A percentile compares a stretch with the other conserved stretches of the same genome.
Evolutionary conservation across 2,888 invertebrate species (phyloP).

Genomic region (Horisme vitalbata): DNA sequence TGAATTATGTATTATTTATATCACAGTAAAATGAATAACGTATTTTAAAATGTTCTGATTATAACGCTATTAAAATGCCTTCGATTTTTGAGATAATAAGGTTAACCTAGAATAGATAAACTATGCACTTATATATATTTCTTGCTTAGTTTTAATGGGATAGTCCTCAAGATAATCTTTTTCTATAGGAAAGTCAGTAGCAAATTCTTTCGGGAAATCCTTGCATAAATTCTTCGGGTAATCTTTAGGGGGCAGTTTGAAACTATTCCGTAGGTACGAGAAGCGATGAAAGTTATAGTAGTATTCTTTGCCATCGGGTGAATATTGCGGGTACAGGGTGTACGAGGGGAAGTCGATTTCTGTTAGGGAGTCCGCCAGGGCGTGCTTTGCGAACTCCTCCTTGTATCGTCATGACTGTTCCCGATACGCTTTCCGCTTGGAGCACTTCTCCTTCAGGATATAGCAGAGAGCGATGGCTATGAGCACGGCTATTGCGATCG

Average conservation of each 20-base stretch:
- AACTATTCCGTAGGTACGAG: conserved; percentile 68
- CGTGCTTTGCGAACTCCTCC: conserved; percentile 76
- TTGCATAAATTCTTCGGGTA: conserved; percentile 43
- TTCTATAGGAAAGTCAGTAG: conserved; percentile 20
- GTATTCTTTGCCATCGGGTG: conserved; percentile 75
- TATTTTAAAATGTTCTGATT: no score
- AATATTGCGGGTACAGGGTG: conserved; percentile 73
- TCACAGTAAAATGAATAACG: no score
- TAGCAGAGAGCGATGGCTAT: conserved; percentile 93
- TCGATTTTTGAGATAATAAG: no score
- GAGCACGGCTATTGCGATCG: conserved; percentile 90
- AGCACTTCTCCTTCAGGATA: conserved; percentile 91
- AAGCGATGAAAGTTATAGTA: conserved; percentile 77
- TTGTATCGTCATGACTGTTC: conserved; percentile 87
- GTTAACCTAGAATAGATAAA: not conserved
- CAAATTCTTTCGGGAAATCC: conserved; percentile 18
- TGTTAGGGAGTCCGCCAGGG: conserved; percentile 69
- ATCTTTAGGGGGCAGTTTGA: conserved; percentile 72
- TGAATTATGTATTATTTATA: no score
- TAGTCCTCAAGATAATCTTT: conserved; percentile 17
- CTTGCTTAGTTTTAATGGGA: conserved; percentile 43
- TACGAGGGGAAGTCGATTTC: conserved; percentile 67
- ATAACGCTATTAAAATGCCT: no score
- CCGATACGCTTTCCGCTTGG: conserved; percentile 84
- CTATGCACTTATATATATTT: conserved; percentile 71